Percentiles rank a stretch among this genome's conserved stretches.
These are phyloP conservation scores for Lophius americanus DNA, from an alignment of 2,797 vertebrate genomes.

Conservation along the genomic window DNA sequence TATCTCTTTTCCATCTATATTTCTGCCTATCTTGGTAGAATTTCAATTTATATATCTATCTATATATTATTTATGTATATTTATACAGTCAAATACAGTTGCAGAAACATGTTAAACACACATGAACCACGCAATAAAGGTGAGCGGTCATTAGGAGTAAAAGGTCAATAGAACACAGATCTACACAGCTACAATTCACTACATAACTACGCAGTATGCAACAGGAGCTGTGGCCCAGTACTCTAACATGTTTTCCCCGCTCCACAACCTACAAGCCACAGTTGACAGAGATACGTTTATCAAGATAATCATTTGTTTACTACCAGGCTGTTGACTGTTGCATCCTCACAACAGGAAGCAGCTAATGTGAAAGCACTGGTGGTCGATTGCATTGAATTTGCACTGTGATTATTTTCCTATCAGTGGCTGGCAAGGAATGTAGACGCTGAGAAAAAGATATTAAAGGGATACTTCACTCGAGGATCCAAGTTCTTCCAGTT, in stretches of 20 bases:
- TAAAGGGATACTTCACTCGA: constrained; percentile 67
- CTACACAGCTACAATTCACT: constrained; percentile 81
- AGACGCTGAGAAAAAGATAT: constrained; percentile 43
- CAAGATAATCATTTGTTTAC: constrained; percentile 19
- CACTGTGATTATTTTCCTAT: constrained; percentile 50
- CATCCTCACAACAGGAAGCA: constrained; percentile 30
- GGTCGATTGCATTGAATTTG: constrained; percentile 16
- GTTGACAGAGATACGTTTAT: constrained; percentile 7
- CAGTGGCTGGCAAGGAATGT: constrained; percentile 34
- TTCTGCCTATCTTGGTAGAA: constrained; percentile 76
- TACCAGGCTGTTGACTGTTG: constrained; percentile 26
- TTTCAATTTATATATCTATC: constrained; percentile 74
- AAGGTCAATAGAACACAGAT: constrained; percentile 74
- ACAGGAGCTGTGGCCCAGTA: constrained; percentile 64
- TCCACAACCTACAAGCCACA: constrained; percentile 27
- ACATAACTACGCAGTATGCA: constrained; percentile 75
- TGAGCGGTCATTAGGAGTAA: constrained; percentile 68
- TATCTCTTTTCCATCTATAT: constrained; percentile 69
- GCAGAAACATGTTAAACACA: constrained; percentile 78
- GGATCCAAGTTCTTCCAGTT: constrained; percentile 46
- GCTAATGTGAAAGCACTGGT: constrained; percentile 49
- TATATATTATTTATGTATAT: constrained; percentile 77
- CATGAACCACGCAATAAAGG: constrained; percentile 75
- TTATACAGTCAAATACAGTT: constrained; percentile 79
- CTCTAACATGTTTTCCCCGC: constrained; percentile 52